phyloP scores from a whole-genome alignment of 1,140 invertebrate genomes.

The Procambarus virginalis region DNA sequence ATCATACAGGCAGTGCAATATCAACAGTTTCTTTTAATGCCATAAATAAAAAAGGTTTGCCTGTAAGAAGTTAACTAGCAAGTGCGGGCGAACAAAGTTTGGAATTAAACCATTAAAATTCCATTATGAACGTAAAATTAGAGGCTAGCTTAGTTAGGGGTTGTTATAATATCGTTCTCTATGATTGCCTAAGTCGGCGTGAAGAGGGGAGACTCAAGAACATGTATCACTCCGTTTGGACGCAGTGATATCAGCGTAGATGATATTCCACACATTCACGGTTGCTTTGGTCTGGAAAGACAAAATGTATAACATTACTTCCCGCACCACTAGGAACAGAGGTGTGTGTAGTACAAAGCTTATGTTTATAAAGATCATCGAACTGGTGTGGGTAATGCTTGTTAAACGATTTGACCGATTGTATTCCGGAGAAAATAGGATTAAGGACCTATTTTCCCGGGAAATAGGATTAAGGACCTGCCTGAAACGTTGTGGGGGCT shows the following conservation, averaged over 20 bases:
- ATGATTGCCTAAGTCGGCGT: constrained; percentile 34
- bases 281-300: constrained; percentile 25
- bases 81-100: neutral
- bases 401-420: too few relatives aligned
- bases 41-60: neutral
- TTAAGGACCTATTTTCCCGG: too few relatives aligned
- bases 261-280: constrained; percentile 31
- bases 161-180: constrained; percentile 6
- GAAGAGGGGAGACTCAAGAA: constrained; percentile 54
- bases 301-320: neutral
- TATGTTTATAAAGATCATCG: too few relatives aligned
- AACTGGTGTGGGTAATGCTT: too few relatives aligned
- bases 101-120: neutral
- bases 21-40: too few relatives aligned
- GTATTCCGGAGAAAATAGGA: too few relatives aligned
- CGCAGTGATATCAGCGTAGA: constrained; percentile 47
- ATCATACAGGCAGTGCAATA: too few relatives aligned
- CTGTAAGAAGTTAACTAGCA: neutral
- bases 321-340: too few relatives aligned
- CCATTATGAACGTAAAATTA: neutral
- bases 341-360: too few relatives aligned
- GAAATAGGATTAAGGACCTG: too few relatives aligned
- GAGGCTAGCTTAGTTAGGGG: neutral
- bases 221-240: constrained; percentile 55
- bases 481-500: too few relatives aligned